These are phyloP conservation scores for Zeuzera pyrina DNA, from an alignment of 2,888 invertebrate species.

Conservation along the genomic window DNA sequence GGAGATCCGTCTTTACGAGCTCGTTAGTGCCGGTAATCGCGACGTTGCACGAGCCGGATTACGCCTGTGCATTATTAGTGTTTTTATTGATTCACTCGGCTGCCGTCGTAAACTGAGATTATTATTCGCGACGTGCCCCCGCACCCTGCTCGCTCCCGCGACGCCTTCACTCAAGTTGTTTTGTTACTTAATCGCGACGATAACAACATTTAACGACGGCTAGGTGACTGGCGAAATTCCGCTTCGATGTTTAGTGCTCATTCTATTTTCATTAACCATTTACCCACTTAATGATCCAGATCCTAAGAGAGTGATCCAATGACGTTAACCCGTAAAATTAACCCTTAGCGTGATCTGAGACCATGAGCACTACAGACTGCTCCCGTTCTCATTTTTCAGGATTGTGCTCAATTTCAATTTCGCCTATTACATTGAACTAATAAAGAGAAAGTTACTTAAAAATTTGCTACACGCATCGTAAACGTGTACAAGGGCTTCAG, in stretches of 20 bases:
- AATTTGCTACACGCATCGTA: too few relatives aligned
- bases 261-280: slow-evolving; percentile 74
- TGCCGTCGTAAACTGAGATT: slow-evolving; percentile 72
- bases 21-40: slow-evolving; percentile 70
- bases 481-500: too few relatives aligned
- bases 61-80: slow-evolving; percentile 73
- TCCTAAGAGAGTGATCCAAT: slow-evolving; percentile 66
- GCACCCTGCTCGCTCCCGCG: slow-evolving; percentile 30
- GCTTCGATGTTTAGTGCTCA: slow-evolving; percentile 72
- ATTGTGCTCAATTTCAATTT: too few relatives aligned
- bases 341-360: slow-evolving; percentile 64
- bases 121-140: slow-evolving; percentile 63
- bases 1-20: slow-evolving; percentile 69
- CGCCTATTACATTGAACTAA: too few relatives aligned
- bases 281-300: slow-evolving; percentile 71
- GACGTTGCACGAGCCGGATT: slow-evolving; percentile 66
- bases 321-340: slow-evolving; percentile 64
- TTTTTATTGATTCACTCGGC: slow-evolving; percentile 74
- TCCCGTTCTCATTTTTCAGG: background rate
- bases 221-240: slow-evolving; percentile 72
- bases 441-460: too few relatives aligned
- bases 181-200: slow-evolving; percentile 72
- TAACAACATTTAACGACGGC: slow-evolving; percentile 72
- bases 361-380: too few relatives aligned
- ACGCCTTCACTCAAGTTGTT: slow-evolving; percentile 53